Conservation (phyloP, 2,888 invertebrate species). For the Plagodis pulveraria region DNA sequence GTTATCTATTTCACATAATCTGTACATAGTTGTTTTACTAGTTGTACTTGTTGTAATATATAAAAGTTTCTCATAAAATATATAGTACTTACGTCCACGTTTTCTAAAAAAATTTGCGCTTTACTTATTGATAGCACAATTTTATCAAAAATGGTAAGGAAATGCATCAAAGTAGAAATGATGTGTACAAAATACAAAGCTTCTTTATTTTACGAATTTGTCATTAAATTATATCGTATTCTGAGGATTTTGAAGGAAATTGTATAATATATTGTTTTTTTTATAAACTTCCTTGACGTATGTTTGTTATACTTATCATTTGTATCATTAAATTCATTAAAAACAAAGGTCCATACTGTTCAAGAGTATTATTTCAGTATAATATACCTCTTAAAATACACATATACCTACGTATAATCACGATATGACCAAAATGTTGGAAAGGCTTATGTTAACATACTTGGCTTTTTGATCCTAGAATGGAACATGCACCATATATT, state of each 20-base stretch:
- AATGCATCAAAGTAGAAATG: background rate
- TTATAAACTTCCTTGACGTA: slow-evolving; percentile 26
- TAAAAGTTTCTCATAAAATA: slow-evolving; percentile 25
- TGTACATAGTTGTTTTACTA: slow-evolving; percentile 24
- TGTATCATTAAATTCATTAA: slow-evolving; percentile 22
- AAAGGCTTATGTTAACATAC: too few species aligned
- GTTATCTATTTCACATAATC: slow-evolving; percentile 28
- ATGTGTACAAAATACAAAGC: background rate
- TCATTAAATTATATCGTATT: slow-evolving; percentile 19
- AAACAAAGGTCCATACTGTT: slow-evolving; percentile 30
- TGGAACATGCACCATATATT: too few species aligned
- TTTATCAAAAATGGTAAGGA: background rate
- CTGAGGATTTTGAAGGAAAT: slow-evolving; percentile 27
- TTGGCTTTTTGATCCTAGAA: too few species aligned
- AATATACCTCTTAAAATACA: background rate
- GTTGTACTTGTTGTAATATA: slow-evolving; percentile 19
- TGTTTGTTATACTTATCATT: slow-evolving; percentile 18
- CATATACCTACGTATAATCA: too few species aligned
- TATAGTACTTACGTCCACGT: slow-evolving; percentile 25
- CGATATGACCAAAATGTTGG: too few species aligned
- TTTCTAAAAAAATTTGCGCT: slow-evolving; percentile 21
- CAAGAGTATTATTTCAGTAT: slow-evolving; percentile 4
- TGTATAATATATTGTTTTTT: slow-evolving; percentile 16
- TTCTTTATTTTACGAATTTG: slow-evolving; percentile 5
- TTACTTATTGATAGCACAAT: slow-evolving; percentile 23